Base-by-base conservation (phyloP, 2,797 vertebrate genomes). In the Amphiprion clarkii region DNA sequence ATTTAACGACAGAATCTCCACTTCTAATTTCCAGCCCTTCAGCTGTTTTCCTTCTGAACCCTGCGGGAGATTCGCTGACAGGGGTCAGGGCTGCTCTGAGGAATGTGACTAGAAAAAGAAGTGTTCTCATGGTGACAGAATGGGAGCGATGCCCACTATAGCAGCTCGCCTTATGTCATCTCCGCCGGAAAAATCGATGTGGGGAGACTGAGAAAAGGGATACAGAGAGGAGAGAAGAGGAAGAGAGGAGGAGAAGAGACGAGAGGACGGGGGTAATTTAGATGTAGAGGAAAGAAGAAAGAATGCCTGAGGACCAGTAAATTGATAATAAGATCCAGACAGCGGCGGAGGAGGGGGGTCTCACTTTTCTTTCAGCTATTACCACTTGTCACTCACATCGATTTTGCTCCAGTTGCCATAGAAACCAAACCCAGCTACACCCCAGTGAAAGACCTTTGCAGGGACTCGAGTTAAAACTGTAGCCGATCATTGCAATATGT, bases 101-200 rank as follows among this genome's bases (percentile, higher is more conserved):
- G 42, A 71, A 69, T 51, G 69, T 23, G 67, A 74, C 57, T n/a
- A 63, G 54, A 82, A 73, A 76, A 19, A 57, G 27, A 78, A 72
- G 49, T 48, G 61, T 84, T 90, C 62, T 86, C 76, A 63, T 82
- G 67, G 67, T 77, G 89, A 92, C 86, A 83, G 82, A 90, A 90
- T 86, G 67, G 60, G 86, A 77, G 59, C 57, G 39, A 59, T 71
- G 76, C 82, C 66, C 0, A 69, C 44, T 25, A 67, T 25, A 67
- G 48, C 25, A 42, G 36, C 63, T 83, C 2, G 21, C 68, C 63
- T 46, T 71, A 67, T 78, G 79, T 64, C 2, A 1, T 65, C 67
- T 74, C 59, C 12, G 27, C 54, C 49, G 55, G 48, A 17, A 67
- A 81, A 82, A 87, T 65, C 69, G 62, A 62, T 56, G 57, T 40